phyloP scores from a whole-genome alignment of 2,888 invertebrate genomes.

The Allolobophora icterica region DNA sequence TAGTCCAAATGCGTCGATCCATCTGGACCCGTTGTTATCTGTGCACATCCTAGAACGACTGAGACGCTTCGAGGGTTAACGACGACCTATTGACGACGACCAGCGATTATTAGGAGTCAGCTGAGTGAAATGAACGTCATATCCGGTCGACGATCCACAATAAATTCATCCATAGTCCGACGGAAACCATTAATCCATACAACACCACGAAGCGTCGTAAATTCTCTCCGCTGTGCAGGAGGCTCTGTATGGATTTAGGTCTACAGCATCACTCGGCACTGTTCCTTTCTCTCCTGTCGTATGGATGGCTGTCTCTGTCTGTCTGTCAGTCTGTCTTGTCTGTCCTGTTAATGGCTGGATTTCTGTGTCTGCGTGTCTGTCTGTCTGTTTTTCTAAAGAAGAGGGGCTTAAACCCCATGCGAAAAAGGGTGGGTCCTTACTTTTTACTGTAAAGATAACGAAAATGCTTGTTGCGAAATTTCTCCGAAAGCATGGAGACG shows the following conservation, averaged over 20 bases:
- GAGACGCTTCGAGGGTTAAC: neutral
- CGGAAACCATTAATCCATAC: neutral
- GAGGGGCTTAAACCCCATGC: too few relatives aligned
- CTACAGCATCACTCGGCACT: neutral
- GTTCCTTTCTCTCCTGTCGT: neutral
- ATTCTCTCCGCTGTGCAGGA: neutral
- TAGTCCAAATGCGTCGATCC: neutral
- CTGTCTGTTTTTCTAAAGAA: too few relatives aligned
- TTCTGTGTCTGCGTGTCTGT: too few relatives aligned
- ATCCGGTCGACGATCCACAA: neutral
- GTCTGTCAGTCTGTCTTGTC: neutral
- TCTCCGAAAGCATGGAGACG: too few relatives aligned
- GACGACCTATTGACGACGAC: neutral
- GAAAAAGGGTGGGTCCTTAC: too few relatives aligned
- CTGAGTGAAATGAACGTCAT: conserved; percentile 1
- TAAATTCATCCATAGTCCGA: neutral
- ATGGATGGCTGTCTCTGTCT: neutral
- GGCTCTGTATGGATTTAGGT: neutral
- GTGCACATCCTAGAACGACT: neutral
- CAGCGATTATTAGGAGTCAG: neutral
- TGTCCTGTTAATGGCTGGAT: too few relatives aligned
- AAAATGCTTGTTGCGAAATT: too few relatives aligned
- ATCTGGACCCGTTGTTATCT: neutral
- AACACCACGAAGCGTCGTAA: neutral
- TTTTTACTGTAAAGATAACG: too few relatives aligned